Evolutionary conservation across 2,797 vertebrate genomes (phyloP).

Genomic region (Apogon hyalosoma): DNA sequence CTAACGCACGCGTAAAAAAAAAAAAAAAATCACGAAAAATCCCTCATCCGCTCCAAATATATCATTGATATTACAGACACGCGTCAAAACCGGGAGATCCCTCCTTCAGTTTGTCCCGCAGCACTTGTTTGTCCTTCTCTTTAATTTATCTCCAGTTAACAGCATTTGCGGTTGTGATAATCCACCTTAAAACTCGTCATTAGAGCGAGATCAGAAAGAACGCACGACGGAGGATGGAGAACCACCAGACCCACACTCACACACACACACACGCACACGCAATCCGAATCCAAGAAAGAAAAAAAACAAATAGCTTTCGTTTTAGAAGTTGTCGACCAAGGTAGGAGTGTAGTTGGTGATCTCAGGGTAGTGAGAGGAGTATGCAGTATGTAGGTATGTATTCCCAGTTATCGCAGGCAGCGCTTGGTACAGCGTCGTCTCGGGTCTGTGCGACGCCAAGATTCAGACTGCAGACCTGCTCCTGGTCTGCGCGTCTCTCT

Average conservation of each 20-base stretch:
- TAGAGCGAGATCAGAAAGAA: conserved; percentile 39
- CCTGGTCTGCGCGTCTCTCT: conserved; percentile 67
- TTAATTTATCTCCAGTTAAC: conserved; percentile 65
- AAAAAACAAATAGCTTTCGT: conserved; percentile 32
- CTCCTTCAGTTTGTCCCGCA: conserved; percentile 57
- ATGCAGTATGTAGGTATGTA: conserved; percentile 51
- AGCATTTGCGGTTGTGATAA: conserved; percentile 64
- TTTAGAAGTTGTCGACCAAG: conserved; percentile 72
- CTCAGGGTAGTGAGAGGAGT: conserved; percentile 40
- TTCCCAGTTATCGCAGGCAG: conserved; percentile 64
- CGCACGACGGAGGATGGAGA: conserved; percentile 35
- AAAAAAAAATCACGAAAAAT: conserved; percentile 50
- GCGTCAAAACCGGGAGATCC: conserved; percentile 50
- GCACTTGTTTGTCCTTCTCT: conserved; percentile 58
- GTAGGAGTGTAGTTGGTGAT: conserved; percentile 48
- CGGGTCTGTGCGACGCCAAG: conserved; percentile 77
- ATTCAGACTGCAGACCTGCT: conserved; percentile 83
- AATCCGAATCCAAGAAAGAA: conserved; percentile 59
- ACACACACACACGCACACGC: conserved; percentile 3
- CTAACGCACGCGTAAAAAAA: conserved; percentile 40
- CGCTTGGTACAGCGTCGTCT: conserved; percentile 75
- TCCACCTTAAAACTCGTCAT: conserved; percentile 71
- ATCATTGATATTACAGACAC: conserved; percentile 38
- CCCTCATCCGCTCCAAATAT: conserved; percentile 51
- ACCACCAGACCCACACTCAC: conserved; percentile 8